Base-by-base conservation (phyloP, 2,888 invertebrate species). In the Eupeodes latifasciatus region DNA sequence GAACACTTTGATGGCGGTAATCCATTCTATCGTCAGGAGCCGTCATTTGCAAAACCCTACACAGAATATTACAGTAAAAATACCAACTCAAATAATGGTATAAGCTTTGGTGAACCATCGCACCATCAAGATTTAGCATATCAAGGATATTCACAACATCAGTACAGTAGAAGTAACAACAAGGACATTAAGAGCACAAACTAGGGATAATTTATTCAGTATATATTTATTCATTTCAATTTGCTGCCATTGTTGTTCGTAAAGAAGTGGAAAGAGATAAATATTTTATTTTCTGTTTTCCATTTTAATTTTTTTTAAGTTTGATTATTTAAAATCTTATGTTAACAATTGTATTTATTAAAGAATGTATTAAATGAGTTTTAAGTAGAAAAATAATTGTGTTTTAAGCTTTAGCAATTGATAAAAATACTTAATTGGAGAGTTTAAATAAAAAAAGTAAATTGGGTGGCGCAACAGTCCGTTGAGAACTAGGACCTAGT, bases 121-220 rank as follows among this genome's bases (percentile, higher is more conserved):
- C 95, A 95, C 53, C 94, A 95, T 1, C 96, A 96, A 89, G 95
- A 96, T 91, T 94, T 96, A 27, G 97, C 97, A 0, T 97, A 97
- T 92, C 96, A 96, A 89, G 96, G 96, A 12, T 97, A 96, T 95
- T 91, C 92, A 14, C 95, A 40, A 7, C 40, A 40, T 40, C 40
- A 96, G 90, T 96, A 95, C 5, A 19, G 71, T 91, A 95, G 96
- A 88, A 94, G 92, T 90, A 95, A 94, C 75, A 95, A 95, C 84
- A 93, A 93, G 91, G 92, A 93, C 88, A 92, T 93, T 74, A 91
- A 90, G 53, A 92, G 92, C 85, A 82, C 78, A n/a, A 81, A 62
- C 36, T 88, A 34, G 16, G 40, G 16, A 44, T n/a, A 40, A 40
- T 1, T 51, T 49, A 10, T 51, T 11, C 5, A 53, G 51, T 34